phyloP scores from a whole-genome alignment of 2,113 vertebrate species.

The Clupea harengus region DNA sequence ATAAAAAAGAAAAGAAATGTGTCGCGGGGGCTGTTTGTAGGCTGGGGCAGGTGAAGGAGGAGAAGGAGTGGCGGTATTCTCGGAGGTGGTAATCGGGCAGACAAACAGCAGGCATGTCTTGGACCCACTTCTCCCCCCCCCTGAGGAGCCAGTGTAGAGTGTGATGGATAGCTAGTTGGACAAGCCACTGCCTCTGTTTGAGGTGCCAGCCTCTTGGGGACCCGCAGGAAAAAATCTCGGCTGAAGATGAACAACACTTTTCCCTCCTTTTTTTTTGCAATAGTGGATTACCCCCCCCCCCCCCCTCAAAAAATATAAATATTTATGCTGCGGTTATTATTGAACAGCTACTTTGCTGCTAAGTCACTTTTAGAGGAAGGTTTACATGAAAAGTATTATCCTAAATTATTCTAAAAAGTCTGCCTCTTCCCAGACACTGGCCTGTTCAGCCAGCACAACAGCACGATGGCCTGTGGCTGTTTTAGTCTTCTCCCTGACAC shows the following conservation, averaged over 20 bases:
- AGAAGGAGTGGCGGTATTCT: constrained; percentile 42
- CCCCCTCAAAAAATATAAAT: not conserved
- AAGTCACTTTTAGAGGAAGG: not conserved
- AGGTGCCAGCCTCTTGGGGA: constrained; percentile 51
- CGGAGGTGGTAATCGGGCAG: constrained; percentile 59
- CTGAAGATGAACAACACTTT: not conserved
- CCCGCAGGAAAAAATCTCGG: not conserved
- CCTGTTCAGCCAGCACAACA: not conserved
- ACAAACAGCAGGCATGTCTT: constrained; percentile 48
- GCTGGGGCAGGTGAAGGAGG: not conserved
- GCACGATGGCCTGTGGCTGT: not conserved
- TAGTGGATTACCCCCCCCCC: not conserved
- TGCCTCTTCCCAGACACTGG: not conserved
- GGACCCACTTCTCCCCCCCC: not conserved
- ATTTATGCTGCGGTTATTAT: not conserved
- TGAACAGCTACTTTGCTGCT: constrained; percentile 1
- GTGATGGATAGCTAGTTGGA: constrained; percentile 66
- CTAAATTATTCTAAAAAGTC: not conserved
- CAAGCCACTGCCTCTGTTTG: constrained; percentile 50
- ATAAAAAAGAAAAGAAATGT: not conserved
- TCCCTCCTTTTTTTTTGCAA: not conserved
- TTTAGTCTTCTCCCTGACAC: constrained; percentile 10
- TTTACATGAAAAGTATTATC: not conserved
- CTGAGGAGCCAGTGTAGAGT: constrained; percentile 47
- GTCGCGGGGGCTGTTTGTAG: constrained; percentile 28